These are phyloP conservation scores for Protonemura montana DNA, from an alignment of 2,888 invertebrate genomes.

Conservation along the genomic window DNA sequence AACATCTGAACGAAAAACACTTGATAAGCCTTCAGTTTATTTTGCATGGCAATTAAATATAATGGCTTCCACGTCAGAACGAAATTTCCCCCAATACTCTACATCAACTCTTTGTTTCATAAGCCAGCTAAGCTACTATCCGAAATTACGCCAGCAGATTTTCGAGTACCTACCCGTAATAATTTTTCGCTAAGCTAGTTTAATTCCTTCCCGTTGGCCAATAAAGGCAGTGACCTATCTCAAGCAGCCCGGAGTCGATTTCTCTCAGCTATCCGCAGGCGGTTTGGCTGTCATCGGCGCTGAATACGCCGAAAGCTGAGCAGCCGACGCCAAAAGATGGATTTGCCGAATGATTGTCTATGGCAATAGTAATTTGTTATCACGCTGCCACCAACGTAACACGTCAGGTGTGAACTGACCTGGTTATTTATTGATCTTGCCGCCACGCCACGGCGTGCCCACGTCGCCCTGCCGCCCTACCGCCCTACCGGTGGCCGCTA, in stretches of 20 bases:
- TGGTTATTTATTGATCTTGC: slow-evolving; percentile 16
- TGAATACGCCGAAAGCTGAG: not conserved
- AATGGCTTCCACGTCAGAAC: not conserved
- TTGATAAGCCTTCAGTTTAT: not conserved
- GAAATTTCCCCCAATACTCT: not conserved
- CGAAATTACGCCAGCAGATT: not conserved
- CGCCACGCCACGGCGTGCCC: not conserved
- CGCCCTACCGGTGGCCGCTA: not conserved
- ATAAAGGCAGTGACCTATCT: not conserved
- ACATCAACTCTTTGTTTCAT: not conserved
- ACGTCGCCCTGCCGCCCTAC: too few relatives aligned
- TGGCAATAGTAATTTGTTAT: slow-evolving; percentile 27
- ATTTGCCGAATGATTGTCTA: slow-evolving; percentile 23
- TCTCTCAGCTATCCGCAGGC: not conserved
- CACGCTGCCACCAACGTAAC: not conserved
- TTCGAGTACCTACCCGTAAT: not conserved
- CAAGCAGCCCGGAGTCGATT: not conserved
- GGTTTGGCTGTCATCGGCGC: not conserved
- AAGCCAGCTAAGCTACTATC: not conserved
- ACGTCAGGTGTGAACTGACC: slow-evolving; percentile 29
- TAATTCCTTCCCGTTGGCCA: not conserved
- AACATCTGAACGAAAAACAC: not conserved
- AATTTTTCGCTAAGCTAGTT: not conserved
- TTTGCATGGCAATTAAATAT: not conserved
- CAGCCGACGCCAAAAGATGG: not conserved